Base-by-base conservation (phyloP, 2,113 vertebrate species). In the Symphodus melops region DNA sequence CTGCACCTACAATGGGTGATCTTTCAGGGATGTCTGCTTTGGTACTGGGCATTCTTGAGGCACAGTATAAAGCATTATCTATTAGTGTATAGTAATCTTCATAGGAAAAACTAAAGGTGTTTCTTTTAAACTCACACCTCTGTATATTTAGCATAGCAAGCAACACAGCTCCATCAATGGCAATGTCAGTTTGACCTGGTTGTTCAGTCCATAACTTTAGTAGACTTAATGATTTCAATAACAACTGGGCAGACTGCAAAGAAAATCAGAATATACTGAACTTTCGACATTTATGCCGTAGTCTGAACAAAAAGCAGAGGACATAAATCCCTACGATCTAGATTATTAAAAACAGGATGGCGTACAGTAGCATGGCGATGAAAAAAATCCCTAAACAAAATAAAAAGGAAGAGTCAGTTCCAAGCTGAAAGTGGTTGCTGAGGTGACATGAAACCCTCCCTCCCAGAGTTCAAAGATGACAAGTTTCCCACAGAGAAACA, bases 391-490 rank as follows among this genome's bases (percentile, higher is more conserved):
- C 23, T 72, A 70, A 36, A 21, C 72, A 14, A 5, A 0, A 37
- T 2, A 68, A 25, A 57, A 44, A 53, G 55, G 74, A 69, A 53
- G 62, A 60, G 52, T n/a, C 37, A 39, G 53, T 49, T 77, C 62
- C 79, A 82, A 56, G 64, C 11, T 71, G 61, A 71, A 77, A 66
- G 61, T 70, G 78, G 81, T 83, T 87, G 75, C 87, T 88, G 84
- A 87, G 83, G 73, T 83, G 49, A 39, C 37, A 58, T 25, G 36
- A 55, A 81, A 84, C 69, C 19, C 72, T 53, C 77, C 28, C 25
- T 25, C 25, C 56, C 82, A 84, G 74, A 87, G 89, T 90, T 93
- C 91, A 92, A 92, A 92, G 90, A 93, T 92, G 89, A 91, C 88
- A 88, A 80, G 86, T 90, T 92, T 92, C 91, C 91, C 91, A 91